Percentiles rank a stretch among this genome's conserved stretches.
Conservation (phyloP, 1,140 invertebrate species). For the Drosophila murphyi region DNA sequence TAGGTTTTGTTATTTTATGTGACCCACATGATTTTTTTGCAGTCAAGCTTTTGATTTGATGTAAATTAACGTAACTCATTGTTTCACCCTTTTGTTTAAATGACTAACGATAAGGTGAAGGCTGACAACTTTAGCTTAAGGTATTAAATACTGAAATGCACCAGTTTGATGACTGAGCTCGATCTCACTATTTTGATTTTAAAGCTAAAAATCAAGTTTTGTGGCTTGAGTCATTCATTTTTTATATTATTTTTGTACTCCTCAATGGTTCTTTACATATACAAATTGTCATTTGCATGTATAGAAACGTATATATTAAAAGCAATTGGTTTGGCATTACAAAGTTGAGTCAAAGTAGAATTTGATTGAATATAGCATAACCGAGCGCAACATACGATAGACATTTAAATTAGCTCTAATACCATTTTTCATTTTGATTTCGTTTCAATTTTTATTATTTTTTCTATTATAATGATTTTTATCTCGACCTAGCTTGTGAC, state of each 20-base stretch:
- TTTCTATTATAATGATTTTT: constrained; percentile 1
- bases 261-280: too few relatives aligned
- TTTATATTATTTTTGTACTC: too few relatives aligned
- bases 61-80: constrained; percentile 38
- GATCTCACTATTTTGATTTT: neutral
- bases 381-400: too few relatives aligned
- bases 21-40: constrained; percentile 27
- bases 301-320: too few relatives aligned
- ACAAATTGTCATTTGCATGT: too few relatives aligned
- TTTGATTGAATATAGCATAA: too few relatives aligned
- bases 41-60: constrained; percentile 32
- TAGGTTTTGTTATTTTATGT: constrained; percentile 4
- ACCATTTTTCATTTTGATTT: too few relatives aligned
- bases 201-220: constrained; percentile 8
- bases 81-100: constrained; percentile 12
- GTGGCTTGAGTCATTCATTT: constrained; percentile 24
- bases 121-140: constrained; percentile 7
- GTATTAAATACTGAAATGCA: neutral
- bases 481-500: constrained; percentile 1
- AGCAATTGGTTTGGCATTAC: too few relatives aligned
- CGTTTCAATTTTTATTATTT: neutral
- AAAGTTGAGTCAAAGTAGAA: too few relatives aligned
- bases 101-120: constrained; percentile 51
- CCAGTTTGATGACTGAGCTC: neutral
- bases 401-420: too few relatives aligned